Base-by-base conservation (phyloP, 1,140 invertebrate species). In the Aphelinus atriplicis region DNA sequence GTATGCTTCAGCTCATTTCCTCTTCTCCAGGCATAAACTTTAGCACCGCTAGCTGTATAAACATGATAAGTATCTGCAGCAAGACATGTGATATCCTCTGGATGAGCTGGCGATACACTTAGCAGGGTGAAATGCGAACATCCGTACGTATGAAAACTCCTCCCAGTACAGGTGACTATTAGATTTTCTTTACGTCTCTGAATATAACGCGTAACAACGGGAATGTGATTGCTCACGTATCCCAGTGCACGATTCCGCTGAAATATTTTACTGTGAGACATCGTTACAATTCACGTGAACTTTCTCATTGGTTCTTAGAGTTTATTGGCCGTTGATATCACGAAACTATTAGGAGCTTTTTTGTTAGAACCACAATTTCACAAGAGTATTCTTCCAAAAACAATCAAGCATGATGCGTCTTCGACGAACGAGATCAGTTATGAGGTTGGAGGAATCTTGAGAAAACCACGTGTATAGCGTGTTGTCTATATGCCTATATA, bases 221-320 rank as follows among this genome's bases (percentile, higher is more conserved):
- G 96, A 78, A 98, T 91, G 78, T 96, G 92, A 87, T 97, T 97
- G 85, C 94, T 96, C n/a, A 98, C 95, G 89, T 95, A 95, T 80
- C 97, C 97, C 79, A 98, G 87, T 46, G 95, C 94, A 75, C 96
- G 90, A 84, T 94, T 94, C 4, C 92, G 92, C 4, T 90, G 82
- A 86, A 97, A 98, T 88, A 98, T 94, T 88, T 92, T 92, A 86
- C 94, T 95, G 68, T 84, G 77, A 3, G 78, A 78, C 86, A 88
- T 87, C 70, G 51, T 81, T 74, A 6, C 45, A 3, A 61, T 66
- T 61, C 69, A 46, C 10, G 42, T 47, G 9, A 1, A 71, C 10
- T 73, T 53, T 26, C 42, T 58, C 71, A 67, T 73, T 57, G 55
- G 43, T 4, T 26, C 26, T 26, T 26, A 26, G 26, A 26, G 26